Conservation (phyloP, 2,797 vertebrate species). For the Pangasius macronema region DNA sequence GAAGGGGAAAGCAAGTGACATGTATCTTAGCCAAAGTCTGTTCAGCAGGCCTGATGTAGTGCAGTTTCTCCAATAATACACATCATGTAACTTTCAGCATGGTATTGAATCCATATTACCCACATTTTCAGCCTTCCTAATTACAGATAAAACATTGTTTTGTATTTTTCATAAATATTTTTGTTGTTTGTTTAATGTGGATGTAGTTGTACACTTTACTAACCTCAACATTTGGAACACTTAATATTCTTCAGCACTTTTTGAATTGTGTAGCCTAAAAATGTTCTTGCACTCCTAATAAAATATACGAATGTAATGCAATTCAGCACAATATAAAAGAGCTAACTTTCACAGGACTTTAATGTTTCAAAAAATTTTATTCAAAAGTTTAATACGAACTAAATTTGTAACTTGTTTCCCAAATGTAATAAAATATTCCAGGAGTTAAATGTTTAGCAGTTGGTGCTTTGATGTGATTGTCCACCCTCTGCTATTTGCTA, state of each 20-base stretch:
- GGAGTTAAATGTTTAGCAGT: not conserved
- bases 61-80: slow-evolving; percentile 6
- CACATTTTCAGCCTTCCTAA: not conserved
- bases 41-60: slow-evolving; percentile 30
- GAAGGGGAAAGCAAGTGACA: slow-evolving; percentile 10
- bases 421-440: slow-evolving; percentile 12
- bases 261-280: slow-evolving; percentile 10
- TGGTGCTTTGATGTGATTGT: not conserved
- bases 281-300: slow-evolving; percentile 28
- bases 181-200: not conserved
- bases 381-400: not conserved
- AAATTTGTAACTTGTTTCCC: slow-evolving; percentile 3
- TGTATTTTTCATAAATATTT: not conserved
- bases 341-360: not conserved
- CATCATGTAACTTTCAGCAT: not conserved
- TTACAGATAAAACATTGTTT: slow-evolving; percentile 10
- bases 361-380: not conserved
- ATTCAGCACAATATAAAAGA: not conserved
- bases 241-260: slow-evolving; percentile 11
- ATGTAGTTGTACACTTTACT: slow-evolving; percentile 15
- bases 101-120: not conserved
- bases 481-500: not conserved
- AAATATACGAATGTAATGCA: slow-evolving; percentile 18
- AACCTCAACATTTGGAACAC: not conserved
- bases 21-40: slow-evolving; percentile 5